phyloP scores from a whole-genome alignment of 2,888 invertebrate species.

The Cephus spinipes region DNA sequence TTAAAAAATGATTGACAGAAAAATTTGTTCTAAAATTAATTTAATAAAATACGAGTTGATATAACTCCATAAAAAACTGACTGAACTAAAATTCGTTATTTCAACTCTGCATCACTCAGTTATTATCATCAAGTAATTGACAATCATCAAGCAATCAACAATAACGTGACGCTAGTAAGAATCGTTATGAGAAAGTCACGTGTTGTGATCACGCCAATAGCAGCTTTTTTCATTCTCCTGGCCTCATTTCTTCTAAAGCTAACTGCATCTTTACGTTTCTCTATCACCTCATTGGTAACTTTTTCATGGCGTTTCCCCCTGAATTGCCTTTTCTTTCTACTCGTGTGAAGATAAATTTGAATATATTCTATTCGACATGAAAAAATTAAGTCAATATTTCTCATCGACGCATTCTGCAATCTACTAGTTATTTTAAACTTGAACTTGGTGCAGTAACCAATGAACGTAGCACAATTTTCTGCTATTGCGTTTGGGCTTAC shows the following conservation, averaged over 20 bases:
- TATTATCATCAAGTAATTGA: no score
- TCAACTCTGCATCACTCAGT: no score
- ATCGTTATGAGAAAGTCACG: no score
- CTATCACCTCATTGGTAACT: constrained; percentile 23
- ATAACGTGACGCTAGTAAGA: no score
- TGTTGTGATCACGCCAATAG: no score
- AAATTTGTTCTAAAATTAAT: no score
- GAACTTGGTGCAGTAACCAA: constrained; percentile 27
- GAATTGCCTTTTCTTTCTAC: constrained; percentile 24
- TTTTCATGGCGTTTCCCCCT: constrained; percentile 22
- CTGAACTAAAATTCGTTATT: no score
- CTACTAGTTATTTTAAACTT: constrained; percentile 24
- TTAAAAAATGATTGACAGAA: no score
- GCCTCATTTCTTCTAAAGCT: constrained; percentile 23
- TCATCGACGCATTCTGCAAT: constrained; percentile 19
- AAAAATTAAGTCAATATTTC: constrained; percentile 24
- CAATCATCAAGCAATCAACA: no score
- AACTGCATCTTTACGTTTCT: constrained; percentile 27
- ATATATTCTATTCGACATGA: constrained; percentile 25
- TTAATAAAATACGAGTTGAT: no score
- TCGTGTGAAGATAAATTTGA: constrained; percentile 10
- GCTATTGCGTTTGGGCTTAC: constrained; percentile 24
- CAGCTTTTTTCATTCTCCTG: constrained; percentile 8
- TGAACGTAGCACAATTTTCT: constrained; percentile 22
- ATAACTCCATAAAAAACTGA: no score